phyloP scores from a whole-genome alignment of 2,797 vertebrate genomes.

The Austrolebias charrua region DNA sequence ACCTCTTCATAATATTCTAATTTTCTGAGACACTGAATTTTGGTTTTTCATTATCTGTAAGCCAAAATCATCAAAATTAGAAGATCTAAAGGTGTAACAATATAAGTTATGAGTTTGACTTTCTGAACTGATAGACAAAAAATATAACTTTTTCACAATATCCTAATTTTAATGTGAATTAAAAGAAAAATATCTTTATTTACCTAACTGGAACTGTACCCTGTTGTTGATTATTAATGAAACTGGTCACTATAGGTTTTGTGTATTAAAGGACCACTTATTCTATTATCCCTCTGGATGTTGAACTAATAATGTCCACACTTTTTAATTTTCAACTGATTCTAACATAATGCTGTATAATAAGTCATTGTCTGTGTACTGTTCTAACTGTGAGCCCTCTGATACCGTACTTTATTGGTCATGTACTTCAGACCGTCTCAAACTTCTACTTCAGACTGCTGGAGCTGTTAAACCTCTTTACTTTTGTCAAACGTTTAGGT shows the following conservation, averaged over 20 bases:
- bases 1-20: no score
- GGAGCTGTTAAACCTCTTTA: background rate
- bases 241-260: slow-evolving; percentile 15
- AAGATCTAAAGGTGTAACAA: no score
- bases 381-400: slow-evolving; percentile 11
- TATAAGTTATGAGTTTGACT: no score
- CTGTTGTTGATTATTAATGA: slow-evolving; percentile 28
- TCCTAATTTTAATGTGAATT: no score
- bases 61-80: no score
- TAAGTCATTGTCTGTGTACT: slow-evolving; percentile 14
- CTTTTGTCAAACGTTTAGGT: slow-evolving; percentile 5
- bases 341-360: background rate
- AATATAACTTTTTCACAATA: no score
- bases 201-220: slow-evolving; percentile 10
- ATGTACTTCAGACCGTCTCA: slow-evolving; percentile 8
- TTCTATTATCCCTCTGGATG: background rate
- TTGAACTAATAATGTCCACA: background rate
- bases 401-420: slow-evolving; percentile 14
- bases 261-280: background rate
- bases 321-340: background rate
- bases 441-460: slow-evolving; percentile 10
- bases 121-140: no score
- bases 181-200: slow-evolving; percentile 2
- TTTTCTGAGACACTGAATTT: no score
- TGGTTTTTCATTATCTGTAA: no score